Percentiles rank a stretch among this genome's conserved stretches.
These are phyloP conservation scores for Rhinophrynus dorsalis DNA, from an alignment of 2,797 vertebrate species.

Conservation along the genomic window DNA sequence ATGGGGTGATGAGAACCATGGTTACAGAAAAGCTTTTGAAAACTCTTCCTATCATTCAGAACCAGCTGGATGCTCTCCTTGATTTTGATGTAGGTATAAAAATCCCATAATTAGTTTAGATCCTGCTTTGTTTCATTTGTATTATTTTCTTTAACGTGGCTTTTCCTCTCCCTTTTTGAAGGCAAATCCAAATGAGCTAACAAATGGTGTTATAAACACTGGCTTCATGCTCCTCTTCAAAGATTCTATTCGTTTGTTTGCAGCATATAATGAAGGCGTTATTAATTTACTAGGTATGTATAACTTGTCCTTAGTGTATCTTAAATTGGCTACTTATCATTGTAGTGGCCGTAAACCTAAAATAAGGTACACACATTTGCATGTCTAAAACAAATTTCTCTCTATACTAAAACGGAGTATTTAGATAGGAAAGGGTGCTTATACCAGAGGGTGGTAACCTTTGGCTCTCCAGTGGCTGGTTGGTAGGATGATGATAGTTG, in stretches of 20 bases:
- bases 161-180: conserved; percentile 57
- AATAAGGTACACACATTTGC: too few relatives aligned
- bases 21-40: conserved; percentile 89
- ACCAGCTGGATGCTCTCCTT: conserved; percentile 89
- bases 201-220: conserved; percentile 90
- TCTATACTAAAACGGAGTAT: too few relatives aligned
- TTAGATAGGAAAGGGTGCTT: too few relatives aligned
- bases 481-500: too few relatives aligned
- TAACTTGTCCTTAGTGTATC: too few relatives aligned
- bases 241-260: conserved; percentile 94
- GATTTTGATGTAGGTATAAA: conserved; percentile 86
- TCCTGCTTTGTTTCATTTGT: neutral
- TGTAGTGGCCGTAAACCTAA: too few relatives aligned
- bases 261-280: conserved; percentile 94
- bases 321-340: too few relatives aligned
- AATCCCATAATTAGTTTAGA: neutral
- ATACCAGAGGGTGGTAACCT: too few relatives aligned
- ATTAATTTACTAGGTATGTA: conserved; percentile 91
- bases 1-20: conserved; percentile 94
- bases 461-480: too few relatives aligned
- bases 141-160: neutral
- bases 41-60: conserved; percentile 91
- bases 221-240: conserved; percentile 97
- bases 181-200: conserved; percentile 91
- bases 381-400: too few relatives aligned